Evolutionary conservation across 2,113 vertebrate species (phyloP), one percentile per base, ranked within the genome.

Genomic region (Tenebrosternarchus preto): DNA sequence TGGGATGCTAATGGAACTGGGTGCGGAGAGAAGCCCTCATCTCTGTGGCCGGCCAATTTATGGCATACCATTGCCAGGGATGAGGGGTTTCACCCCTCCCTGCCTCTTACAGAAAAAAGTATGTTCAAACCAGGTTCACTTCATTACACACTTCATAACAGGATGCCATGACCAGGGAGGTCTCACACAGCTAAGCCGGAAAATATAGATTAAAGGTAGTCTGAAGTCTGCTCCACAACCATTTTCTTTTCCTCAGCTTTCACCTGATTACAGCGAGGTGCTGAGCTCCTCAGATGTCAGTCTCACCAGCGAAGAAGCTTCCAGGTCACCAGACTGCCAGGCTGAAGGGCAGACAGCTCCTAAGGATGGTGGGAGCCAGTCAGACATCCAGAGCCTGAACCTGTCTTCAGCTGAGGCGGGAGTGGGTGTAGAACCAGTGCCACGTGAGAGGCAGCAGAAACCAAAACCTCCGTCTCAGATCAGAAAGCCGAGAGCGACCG

Each of bases 211-310:
- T 71, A 57, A 69, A 60, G 27, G 43, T 59, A 63, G 11, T 59
- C 17, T 33, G 17, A 39, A 19, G 15, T 67, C 25, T n/a, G 43
- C 27, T 55, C 59, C 75, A 60, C 70, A 55, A 43, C 61, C 77
- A 25, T 72, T 24, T 71, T 4, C 17, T 66, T 5, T 69, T 57
- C 77, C 17, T 36, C 25, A 64, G 39, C 80, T 93, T 91, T 89
- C 91, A 29, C 86, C 89, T 74, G 92, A 92, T 84, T 91, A 92
- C 83, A 93, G 91, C 76, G 92, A 93, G 87, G 91, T 93, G 73
- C 92, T 91, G 82, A 89, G 91, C 85, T 92, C 91, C 80, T 90
- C 91, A 2, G 90, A 91, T 17, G 86, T 88, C 31, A 60, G 87
- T 86, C 46, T 60, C 55, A n/a, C 74, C 80, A 22, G 70, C 81